Evolutionary conservation across 2,797 vertebrate genomes (phyloP).

Genomic region (Silurus lanzhouensis): DNA sequence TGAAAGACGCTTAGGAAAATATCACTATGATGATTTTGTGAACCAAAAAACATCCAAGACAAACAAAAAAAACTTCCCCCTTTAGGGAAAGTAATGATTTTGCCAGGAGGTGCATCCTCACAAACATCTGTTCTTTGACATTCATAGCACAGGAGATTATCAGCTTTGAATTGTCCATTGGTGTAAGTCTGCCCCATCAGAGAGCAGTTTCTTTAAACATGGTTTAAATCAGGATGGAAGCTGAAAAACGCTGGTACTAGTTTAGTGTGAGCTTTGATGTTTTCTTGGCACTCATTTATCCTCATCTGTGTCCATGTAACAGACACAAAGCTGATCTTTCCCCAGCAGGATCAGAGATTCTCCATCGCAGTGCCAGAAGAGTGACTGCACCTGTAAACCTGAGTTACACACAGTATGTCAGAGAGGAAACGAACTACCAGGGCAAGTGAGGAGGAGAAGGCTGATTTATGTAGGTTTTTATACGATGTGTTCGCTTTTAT

Average conservation of each 20-base stretch:
- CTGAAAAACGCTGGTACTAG: background rate
- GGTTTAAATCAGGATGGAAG: background rate
- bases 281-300: conserved; percentile 58
- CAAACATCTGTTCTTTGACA: background rate
- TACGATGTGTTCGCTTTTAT: too few relatives aligned
- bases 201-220: background rate
- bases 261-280: background rate
- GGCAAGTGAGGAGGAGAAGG: too few relatives aligned
- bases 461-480: too few relatives aligned
- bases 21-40: background rate
- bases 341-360: conserved; percentile 82
- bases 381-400: conserved; percentile 86
- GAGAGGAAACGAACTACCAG: background rate
- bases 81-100: background rate
- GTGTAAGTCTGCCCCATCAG: background rate
- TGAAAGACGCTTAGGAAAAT: too few relatives aligned
- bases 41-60: background rate
- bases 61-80: background rate
- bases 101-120: background rate
- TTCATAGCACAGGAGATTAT: background rate
- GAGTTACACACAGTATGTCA: conserved; percentile 30
- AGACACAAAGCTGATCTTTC: conserved; percentile 91
- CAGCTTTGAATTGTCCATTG: background rate
- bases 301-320: conserved; percentile 82
- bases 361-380: conserved; percentile 85